These are phyloP conservation scores for Harpalus rubripes DNA, from an alignment of 2,888 invertebrate species.

Conservation along the genomic window DNA sequence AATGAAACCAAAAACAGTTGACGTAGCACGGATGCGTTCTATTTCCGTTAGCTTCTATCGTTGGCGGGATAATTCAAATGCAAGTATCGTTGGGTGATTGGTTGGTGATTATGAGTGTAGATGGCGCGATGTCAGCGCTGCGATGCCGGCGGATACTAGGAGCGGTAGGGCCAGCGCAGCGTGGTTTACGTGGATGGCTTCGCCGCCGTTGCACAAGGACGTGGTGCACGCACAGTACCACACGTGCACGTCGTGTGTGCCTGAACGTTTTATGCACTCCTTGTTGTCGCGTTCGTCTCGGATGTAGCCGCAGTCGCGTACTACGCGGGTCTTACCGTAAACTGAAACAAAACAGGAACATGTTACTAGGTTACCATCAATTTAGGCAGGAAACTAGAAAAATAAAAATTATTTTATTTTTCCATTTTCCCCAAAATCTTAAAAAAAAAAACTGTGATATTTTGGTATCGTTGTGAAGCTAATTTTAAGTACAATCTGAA, in stretches of 20 bases:
- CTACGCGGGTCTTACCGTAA: constrained; percentile 86
- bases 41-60: constrained; percentile 39
- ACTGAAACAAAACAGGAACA: constrained; percentile 80
- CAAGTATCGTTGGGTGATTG: constrained; percentile 57
- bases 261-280: constrained; percentile 84
- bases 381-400: too few species aligned
- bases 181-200: constrained; percentile 66
- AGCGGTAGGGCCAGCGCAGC: constrained; percentile 89
- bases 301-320: constrained; percentile 90
- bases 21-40: constrained; percentile 36
- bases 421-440: too few species aligned
- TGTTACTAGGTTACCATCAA: too few species aligned
- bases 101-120: constrained; percentile 32
- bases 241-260: constrained; percentile 87
- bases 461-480: too few species aligned
- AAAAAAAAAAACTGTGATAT: too few species aligned
- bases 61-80: constrained; percentile 59
- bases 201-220: constrained; percentile 86
- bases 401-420: too few species aligned
- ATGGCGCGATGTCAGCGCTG: constrained; percentile 42
- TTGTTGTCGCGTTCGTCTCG: constrained; percentile 82
- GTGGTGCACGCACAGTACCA: constrained; percentile 89
- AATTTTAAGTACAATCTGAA: too few species aligned
- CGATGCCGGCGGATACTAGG: constrained; percentile 74
- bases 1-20: constrained; percentile 6